Percentiles rank a stretch among this genome's conserved stretches.
phyloP scores from a whole-genome alignment of 2,888 invertebrate genomes.

The Orchestes rusci region DNA sequence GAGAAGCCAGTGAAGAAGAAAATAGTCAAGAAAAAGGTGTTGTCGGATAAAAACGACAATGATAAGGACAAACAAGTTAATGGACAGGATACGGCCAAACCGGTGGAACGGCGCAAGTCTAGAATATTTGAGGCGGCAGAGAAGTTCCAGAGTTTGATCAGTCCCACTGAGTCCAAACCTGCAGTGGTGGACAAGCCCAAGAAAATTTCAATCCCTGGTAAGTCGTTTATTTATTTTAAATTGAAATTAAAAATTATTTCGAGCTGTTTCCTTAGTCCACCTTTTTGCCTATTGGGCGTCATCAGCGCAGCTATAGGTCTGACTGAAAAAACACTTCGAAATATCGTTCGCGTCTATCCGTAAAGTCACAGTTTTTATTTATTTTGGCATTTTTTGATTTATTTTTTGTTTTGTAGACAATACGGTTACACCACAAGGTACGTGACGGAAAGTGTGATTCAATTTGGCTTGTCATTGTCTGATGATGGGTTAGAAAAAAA shows the following conservation, averaged over 20 bases:
- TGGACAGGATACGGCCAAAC: constrained; percentile 39
- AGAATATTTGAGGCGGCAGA: constrained; percentile 64
- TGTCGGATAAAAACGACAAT: constrained; percentile 41
- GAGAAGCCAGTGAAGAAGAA: constrained; percentile 37
- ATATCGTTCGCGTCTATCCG: neutral
- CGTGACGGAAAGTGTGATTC: no score
- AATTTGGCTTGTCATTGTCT: no score
- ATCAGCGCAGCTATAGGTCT: no score
- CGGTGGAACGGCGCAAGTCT: constrained; percentile 56
- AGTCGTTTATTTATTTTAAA: neutral
- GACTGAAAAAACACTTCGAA: no score
- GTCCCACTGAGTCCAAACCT: constrained; percentile 38
- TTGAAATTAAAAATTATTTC: neutral
- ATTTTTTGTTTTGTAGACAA: constrained; percentile 23
- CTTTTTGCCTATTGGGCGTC: no score
- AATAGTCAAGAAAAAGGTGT: constrained; percentile 39
- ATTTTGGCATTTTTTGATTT: constrained; percentile 4
- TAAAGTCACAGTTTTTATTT: neutral
- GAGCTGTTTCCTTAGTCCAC: no score
- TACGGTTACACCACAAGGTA: constrained; percentile 25
- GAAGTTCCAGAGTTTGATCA: constrained; percentile 55
- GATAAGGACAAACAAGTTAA: constrained; percentile 22
- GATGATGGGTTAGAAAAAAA: no score
- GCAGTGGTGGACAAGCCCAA: constrained; percentile 55
- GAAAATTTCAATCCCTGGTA: constrained; percentile 44